Conservation (phyloP, 1,140 invertebrate species). For the Lordiphosa collinella region DNA sequence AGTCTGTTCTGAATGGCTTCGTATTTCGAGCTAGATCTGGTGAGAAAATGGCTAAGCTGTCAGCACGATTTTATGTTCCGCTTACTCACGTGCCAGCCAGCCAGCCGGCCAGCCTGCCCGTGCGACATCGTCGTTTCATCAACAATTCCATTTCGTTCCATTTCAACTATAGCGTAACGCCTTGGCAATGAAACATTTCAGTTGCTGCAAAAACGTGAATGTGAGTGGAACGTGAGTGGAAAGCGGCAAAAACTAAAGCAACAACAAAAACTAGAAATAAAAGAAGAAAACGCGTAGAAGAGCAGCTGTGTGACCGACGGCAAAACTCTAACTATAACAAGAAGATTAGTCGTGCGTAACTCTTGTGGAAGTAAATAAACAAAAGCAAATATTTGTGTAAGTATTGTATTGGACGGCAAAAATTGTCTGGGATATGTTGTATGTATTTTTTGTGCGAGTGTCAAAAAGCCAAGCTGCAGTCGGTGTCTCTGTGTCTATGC, state of each 20-base stretch:
- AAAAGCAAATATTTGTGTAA: slow-evolving; percentile 22
- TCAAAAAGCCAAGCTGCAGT: slow-evolving; percentile 42
- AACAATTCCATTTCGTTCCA: slow-evolving; percentile 26
- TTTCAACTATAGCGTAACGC: slow-evolving; percentile 21
- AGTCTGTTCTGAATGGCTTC: too few species aligned
- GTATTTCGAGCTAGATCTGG: too few species aligned
- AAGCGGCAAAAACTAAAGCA: not conserved
- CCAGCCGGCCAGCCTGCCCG: not conserved
- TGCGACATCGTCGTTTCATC: slow-evolving; percentile 16
- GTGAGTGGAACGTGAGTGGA: slow-evolving; percentile 6
- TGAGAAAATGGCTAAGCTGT: too few species aligned
- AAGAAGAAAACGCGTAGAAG: slow-evolving; percentile 11
- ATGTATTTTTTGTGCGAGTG: slow-evolving; percentile 35
- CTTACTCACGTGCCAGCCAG: slow-evolving; percentile 4
- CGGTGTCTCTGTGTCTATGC: slow-evolving; percentile 15
- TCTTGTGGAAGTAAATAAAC: slow-evolving; percentile 46
- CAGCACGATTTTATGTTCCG: slow-evolving; percentile 12
- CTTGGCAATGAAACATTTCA: slow-evolving; percentile 46
- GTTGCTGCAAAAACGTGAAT: slow-evolving; percentile 31
- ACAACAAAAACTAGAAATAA: not conserved
- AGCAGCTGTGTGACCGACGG: slow-evolving; percentile 44
- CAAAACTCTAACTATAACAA: slow-evolving; percentile 37
- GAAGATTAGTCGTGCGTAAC: slow-evolving; percentile 28
- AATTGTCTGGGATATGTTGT: not conserved
- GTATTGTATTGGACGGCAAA: slow-evolving; percentile 11